Evolutionary conservation across 1,140 invertebrate genomes (phyloP).

Genomic region (Cepaea nemoralis): DNA sequence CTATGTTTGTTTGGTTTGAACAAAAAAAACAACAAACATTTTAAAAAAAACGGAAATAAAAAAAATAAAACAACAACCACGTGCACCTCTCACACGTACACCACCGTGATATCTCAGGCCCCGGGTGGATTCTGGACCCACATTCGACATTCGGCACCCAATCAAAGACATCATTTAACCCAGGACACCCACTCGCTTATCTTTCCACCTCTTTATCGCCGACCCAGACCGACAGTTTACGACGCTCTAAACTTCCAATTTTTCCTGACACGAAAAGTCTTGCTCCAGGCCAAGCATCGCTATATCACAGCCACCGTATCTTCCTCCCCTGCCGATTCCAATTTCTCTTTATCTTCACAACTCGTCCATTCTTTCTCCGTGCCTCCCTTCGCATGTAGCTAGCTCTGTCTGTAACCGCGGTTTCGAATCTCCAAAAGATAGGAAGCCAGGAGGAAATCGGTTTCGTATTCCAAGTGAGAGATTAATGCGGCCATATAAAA

Average conservation of each 20-base stretch:
- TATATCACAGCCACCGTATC: slow-evolving; percentile 9
- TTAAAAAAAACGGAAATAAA: too few relatives aligned
- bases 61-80: too few relatives aligned
- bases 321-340: slow-evolving; percentile 19
- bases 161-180: not conserved
- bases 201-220: slow-evolving; percentile 16
- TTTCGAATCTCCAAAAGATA: slow-evolving; percentile 1
- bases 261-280: slow-evolving; percentile 27
- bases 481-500: slow-evolving; percentile 29
- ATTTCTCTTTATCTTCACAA: slow-evolving; percentile 13
- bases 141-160: not conserved
- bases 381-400: slow-evolving; percentile 5
- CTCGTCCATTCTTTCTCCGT: not conserved
- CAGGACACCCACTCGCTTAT: slow-evolving; percentile 2
- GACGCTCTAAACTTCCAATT: slow-evolving; percentile 25
- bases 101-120: not conserved
- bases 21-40: not conserved
- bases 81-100: not conserved
- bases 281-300: not conserved
- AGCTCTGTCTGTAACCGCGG: not conserved
- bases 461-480: slow-evolving; percentile 29
- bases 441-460: slow-evolving; percentile 22
- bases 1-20: not conserved
- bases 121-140: not conserved
- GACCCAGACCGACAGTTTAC: slow-evolving; percentile 9